These are phyloP conservation scores for Unio delphinus DNA, from an alignment of 2,888 invertebrate genomes.

Conservation along the genomic window DNA sequence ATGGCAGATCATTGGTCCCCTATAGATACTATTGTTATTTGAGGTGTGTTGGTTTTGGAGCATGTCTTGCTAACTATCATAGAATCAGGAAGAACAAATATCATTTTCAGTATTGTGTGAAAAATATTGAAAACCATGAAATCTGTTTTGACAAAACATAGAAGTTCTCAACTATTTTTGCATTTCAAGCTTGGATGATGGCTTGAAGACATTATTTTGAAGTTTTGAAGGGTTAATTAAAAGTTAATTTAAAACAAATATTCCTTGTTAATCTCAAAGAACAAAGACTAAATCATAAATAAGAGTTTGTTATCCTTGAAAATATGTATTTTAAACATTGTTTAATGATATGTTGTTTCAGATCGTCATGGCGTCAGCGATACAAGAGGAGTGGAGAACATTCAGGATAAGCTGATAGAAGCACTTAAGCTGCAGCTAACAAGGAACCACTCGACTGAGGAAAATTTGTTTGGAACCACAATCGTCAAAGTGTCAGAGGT, in stretches of 20 bases:
- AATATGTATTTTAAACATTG: neutral
- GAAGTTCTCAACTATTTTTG: too few species aligned
- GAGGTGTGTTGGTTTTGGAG: too few species aligned
- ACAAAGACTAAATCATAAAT: neutral
- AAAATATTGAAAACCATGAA: too few species aligned
- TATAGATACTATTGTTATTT: too few species aligned
- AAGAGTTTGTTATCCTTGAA: neutral
- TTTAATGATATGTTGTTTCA: conserved; percentile 67
- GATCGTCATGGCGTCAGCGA: conserved; percentile 87
- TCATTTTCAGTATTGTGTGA: too few species aligned
- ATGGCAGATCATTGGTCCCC: too few species aligned
- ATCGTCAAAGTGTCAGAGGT: conserved; percentile 82
- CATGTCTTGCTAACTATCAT: too few species aligned
- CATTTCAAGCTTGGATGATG: too few species aligned
- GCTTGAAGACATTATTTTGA: too few species aligned
- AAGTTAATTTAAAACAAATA: neutral
- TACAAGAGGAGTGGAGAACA: conserved; percentile 83
- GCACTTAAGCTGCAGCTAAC: conserved; percentile 86
- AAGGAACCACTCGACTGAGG: conserved; percentile 77
- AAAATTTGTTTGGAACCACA: conserved; percentile 76
- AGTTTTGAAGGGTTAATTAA: too few species aligned
- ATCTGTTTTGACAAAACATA: too few species aligned
- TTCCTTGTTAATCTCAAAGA: neutral
- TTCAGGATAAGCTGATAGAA: conserved; percentile 87
- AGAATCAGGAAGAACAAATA: too few species aligned